These are phyloP conservation scores for Anastatus disparis DNA, from an alignment of 1,140 invertebrate species.

Conservation along the genomic window DNA sequence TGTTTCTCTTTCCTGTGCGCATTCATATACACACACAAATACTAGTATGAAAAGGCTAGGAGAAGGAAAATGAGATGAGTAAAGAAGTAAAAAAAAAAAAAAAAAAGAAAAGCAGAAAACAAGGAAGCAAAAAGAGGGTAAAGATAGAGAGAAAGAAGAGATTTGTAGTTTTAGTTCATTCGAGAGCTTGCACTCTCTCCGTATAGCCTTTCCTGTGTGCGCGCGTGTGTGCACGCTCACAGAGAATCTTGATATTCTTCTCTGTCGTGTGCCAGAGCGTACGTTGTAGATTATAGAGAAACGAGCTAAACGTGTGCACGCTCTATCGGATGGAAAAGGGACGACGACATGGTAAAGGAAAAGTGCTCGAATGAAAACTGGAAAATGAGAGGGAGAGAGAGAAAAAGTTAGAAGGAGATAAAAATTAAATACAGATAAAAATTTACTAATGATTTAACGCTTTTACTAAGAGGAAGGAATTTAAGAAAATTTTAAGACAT, in stretches of 20 bases:
- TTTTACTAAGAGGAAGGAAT: neutral
- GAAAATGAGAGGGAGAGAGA: too few relatives aligned
- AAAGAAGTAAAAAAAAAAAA: neutral
- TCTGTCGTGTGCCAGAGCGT: neutral
- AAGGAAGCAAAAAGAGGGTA: neutral
- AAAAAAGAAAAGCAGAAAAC: neutral
- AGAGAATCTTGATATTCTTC: conserved; percentile 1
- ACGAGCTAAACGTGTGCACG: neutral
- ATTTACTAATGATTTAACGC: conserved; percentile 14
- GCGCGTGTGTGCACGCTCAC: too few relatives aligned
- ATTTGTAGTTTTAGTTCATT: neutral
- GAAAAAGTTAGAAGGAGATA: neutral
- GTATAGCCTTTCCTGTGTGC: too few relatives aligned
- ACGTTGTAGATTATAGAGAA: neutral
- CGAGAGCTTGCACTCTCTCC: neutral
- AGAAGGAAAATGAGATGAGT: neutral
- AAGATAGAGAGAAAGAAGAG: neutral
- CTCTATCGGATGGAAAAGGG: neutral
- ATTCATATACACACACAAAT: too few relatives aligned
- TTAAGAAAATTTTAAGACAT: too few relatives aligned
- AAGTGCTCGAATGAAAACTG: neutral
- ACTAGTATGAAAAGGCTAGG: too few relatives aligned
- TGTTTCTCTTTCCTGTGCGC: neutral
- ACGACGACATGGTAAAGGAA: neutral
- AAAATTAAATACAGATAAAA: neutral